Evolutionary conservation across 2,113 vertebrate genomes (phyloP).

Genomic region (Microcebus ravelobensis): DNA sequence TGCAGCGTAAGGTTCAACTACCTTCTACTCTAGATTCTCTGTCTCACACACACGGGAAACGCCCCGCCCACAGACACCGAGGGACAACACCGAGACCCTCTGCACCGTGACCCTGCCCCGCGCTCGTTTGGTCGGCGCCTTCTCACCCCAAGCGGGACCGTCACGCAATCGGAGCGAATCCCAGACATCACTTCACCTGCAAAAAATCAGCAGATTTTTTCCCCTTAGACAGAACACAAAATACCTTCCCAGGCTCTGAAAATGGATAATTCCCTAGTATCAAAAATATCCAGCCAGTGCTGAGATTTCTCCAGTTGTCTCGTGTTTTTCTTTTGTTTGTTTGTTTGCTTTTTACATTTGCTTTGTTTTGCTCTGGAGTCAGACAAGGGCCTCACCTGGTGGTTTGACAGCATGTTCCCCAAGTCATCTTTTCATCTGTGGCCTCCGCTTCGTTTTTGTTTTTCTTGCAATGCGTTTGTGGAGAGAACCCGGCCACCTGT

Average conservation of each 20-base stretch:
- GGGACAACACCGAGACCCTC: accelerated
- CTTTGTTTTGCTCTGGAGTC: background rate
- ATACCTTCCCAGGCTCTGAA: accelerated
- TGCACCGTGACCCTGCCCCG: accelerated
- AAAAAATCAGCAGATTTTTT: background rate
- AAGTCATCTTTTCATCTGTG: background rate
- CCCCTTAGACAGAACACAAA: accelerated
- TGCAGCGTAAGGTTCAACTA: accelerated
- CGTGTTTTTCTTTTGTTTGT: background rate
- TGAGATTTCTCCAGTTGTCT: background rate
- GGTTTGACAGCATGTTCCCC: background rate
- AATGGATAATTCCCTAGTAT: accelerated
- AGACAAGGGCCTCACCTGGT: background rate
- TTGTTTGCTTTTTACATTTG: background rate
- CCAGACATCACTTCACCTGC: background rate
- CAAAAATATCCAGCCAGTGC: accelerated
- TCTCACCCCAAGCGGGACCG: background rate
- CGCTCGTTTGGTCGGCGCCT: accelerated
- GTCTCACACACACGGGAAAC: background rate
- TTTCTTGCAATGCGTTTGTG: too few relatives aligned
- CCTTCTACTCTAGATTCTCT: background rate
- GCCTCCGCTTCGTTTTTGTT: background rate
- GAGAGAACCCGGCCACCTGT: too few relatives aligned
- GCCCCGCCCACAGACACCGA: too few relatives aligned
- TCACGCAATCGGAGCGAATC: background rate